These are phyloP conservation scores for Epizoanthus rinbou DNA, from an alignment of 92 coral and sea anemone species.

Conservation along the genomic window DNA sequence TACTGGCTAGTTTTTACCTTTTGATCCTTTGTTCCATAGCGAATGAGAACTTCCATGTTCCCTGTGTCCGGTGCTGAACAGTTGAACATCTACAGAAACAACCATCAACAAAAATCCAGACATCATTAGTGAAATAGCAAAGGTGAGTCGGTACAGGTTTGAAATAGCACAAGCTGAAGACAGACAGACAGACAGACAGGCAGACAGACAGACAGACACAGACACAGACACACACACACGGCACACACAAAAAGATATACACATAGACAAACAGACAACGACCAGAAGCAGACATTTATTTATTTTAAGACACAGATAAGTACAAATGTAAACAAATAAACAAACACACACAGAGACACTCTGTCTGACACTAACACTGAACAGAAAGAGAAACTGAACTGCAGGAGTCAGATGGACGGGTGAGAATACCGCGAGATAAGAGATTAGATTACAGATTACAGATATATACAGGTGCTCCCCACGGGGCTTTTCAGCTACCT, in stretches of 20 bases:
- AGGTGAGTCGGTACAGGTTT: too few species aligned
- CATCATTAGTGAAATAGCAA: too few species aligned
- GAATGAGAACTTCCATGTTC: conserved; percentile 95
- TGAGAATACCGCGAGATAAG: too few species aligned
- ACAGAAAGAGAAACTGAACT: too few species aligned
- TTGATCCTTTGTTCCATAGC: conserved; percentile 87
- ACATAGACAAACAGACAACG: neutral
- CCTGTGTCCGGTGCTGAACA: conserved; percentile 99
- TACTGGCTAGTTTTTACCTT: conserved; percentile 53
- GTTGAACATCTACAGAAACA: conserved; percentile 77
- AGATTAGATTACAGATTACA: too few species aligned
- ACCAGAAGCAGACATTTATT: neutral
- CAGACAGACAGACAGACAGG: neutral
- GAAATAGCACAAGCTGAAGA: neutral
- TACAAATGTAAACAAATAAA: too few species aligned
- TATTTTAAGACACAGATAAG: neutral
- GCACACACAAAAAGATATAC: neutral
- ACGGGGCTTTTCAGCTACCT: too few species aligned
- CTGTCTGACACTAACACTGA: too few species aligned
- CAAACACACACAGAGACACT: too few species aligned
- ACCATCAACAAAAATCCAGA: neutral
- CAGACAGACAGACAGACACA: neutral
- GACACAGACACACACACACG: too few species aligned
- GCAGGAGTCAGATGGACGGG: too few species aligned
- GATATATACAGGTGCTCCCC: too few species aligned